These are phyloP conservation scores for Pocillopora verrucosa DNA, from an alignment of 64 coral and sea anemone genomes.

Conservation along the genomic window DNA sequence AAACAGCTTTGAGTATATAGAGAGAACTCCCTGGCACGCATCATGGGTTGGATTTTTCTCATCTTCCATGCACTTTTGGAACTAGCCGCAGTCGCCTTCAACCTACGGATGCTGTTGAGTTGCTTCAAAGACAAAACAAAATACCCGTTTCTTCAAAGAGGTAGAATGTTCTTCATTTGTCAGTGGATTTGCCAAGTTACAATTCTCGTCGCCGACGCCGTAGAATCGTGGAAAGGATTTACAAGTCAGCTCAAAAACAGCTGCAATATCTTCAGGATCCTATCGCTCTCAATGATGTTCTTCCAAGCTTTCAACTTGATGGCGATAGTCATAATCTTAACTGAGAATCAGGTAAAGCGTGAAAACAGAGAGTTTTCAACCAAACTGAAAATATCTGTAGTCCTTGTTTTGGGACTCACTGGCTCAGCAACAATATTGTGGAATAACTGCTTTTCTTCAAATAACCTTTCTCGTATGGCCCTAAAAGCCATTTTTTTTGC, in stretches of 20 bases:
- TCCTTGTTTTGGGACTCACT: no score
- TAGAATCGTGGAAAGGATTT: not conserved
- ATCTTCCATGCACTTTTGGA: not conserved
- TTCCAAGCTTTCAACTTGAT: not conserved
- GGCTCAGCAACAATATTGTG: no score
- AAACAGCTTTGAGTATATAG: no score
- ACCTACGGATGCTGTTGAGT: not conserved
- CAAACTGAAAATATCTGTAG: no score
- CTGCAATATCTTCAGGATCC: not conserved
- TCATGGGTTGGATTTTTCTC: not conserved
- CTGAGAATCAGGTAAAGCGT: no score
- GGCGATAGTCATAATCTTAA: no score
- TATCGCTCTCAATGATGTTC: not conserved
- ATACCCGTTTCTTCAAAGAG: not conserved
- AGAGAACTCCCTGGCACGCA: not conserved
- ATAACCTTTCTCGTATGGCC: no score
- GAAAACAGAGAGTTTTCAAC: no score
- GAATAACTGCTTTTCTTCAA: no score
- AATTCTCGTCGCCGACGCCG: not conserved
- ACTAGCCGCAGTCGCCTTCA: not conserved
- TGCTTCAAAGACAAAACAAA: not conserved
- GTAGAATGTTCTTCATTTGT: not conserved
- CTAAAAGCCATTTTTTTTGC: no score
- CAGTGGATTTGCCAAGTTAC: not conserved
- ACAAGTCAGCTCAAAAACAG: not conserved